Conservation (phyloP, 2,113 vertebrate species). For the Salvelinus alpinus region DNA sequence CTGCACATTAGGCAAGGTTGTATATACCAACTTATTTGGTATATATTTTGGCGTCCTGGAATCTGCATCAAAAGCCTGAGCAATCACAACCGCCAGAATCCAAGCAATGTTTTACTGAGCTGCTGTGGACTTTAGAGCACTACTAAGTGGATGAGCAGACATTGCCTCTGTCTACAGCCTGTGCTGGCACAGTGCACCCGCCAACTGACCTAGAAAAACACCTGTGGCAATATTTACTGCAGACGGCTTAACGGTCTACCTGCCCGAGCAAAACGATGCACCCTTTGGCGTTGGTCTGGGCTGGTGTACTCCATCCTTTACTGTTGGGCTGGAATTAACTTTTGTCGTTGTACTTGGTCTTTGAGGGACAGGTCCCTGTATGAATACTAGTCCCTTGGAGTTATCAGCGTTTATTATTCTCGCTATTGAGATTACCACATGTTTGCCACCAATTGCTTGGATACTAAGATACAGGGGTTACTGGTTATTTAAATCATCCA, state of each 20-base stretch:
- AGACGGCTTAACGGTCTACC: background rate
- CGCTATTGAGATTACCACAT: too few species aligned
- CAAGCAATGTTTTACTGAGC: background rate
- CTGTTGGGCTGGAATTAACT: background rate
- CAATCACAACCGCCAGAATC: background rate
- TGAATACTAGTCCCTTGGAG: too few species aligned
- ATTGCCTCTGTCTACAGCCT: background rate
- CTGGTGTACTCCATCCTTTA: background rate
- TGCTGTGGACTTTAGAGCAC: background rate
- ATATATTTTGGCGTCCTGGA: background rate
- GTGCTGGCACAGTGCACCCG: background rate
- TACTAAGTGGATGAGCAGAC: background rate
- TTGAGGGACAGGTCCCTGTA: too few species aligned
- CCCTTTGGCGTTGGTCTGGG: background rate
- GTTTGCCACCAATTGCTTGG: background rate
- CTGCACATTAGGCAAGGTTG: too few species aligned
- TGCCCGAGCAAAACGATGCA: slow-evolving; percentile 3
- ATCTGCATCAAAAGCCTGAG: too few species aligned
- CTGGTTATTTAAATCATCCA: background rate
- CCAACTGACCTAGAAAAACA: slow-evolving; percentile 37
- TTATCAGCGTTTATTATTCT: too few species aligned
- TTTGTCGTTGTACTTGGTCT: background rate
- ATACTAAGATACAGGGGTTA: background rate
- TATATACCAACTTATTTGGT: background rate
- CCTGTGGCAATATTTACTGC: background rate